These are phyloP conservation scores for Archips crataeganus DNA, from an alignment of 2,888 invertebrate species.

Conservation along the genomic window DNA sequence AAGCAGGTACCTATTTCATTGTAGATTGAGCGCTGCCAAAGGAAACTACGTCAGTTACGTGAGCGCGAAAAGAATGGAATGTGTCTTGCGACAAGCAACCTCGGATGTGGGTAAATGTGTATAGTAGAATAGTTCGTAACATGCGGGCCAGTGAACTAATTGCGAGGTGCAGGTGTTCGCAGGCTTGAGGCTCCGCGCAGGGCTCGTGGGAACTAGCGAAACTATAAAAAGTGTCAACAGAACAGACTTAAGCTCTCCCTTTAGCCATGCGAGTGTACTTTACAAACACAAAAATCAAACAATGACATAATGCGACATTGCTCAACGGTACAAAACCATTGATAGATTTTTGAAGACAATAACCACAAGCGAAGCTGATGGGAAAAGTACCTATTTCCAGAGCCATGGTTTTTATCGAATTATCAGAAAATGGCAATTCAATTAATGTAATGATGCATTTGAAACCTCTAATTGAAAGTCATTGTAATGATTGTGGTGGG, in stretches of 20 bases:
- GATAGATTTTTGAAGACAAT: constrained; percentile 44
- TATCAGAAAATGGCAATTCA: neutral
- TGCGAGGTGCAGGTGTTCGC: constrained; percentile 67
- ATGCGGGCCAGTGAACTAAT: constrained; percentile 59
- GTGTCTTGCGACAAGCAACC: constrained; percentile 75
- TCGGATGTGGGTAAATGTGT: constrained; percentile 72
- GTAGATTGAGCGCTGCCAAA: constrained; percentile 53
- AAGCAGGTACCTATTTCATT: constrained; percentile 42
- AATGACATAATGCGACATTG: constrained; percentile 73
- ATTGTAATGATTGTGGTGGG: neutral
- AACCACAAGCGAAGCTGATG: neutral
- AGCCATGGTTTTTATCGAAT: neutral
- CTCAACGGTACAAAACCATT: constrained; percentile 60
- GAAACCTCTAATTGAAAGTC: neutral
- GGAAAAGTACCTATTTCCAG: neutral
- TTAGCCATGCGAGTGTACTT: constrained; percentile 58
- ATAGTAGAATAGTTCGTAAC: constrained; percentile 50
- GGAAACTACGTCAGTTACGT: constrained; percentile 67
- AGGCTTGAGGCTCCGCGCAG: constrained; percentile 55
- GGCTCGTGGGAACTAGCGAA: constrained; percentile 67
- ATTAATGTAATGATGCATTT: constrained; percentile 5
- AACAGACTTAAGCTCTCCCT: constrained; percentile 65
- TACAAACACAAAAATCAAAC: constrained; percentile 62
- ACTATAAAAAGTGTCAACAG: constrained; percentile 63
- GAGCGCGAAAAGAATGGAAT: constrained; percentile 72